phyloP scores from a whole-genome alignment of 35 echinoderm and acorn worm genomes.

The Lytechinus variegatus region DNA sequence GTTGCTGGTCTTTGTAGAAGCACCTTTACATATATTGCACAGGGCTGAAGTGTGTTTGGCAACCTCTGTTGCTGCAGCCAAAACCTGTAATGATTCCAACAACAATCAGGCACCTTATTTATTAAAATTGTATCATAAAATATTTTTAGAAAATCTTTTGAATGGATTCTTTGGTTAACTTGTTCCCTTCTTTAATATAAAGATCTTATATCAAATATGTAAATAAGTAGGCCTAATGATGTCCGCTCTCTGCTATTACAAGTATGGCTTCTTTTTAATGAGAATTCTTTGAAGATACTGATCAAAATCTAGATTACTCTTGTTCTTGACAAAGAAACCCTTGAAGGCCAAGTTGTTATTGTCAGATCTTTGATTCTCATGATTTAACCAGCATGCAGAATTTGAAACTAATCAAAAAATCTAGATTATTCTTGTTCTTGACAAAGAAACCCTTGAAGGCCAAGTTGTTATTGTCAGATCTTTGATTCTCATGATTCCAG shows the following conservation, averaged over 20 bases:
- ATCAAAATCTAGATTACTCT: neutral
- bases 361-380: too few species aligned
- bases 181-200: neutral
- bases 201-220: neutral
- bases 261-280: neutral
- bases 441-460: too few species aligned
- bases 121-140: neutral
- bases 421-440: neutral
- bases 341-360: too few species aligned
- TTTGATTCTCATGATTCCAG: too few species aligned
- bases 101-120: neutral
- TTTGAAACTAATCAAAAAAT: too few species aligned
- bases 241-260: neutral
- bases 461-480: too few species aligned
- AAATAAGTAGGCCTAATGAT: neutral
- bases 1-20: constrained; percentile 95
- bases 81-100: constrained; percentile 59
- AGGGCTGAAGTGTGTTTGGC: constrained; percentile 96
- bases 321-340: too few species aligned
- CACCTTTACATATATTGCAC: constrained; percentile 92
- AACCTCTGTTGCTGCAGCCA: constrained; percentile 93
- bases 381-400: too few species aligned
- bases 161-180: neutral
- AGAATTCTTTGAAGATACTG: neutral
- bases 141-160: neutral